phyloP scores from a whole-genome alignment of 2,797 vertebrate species.

The Acrocephalus scirpaceus region DNA sequence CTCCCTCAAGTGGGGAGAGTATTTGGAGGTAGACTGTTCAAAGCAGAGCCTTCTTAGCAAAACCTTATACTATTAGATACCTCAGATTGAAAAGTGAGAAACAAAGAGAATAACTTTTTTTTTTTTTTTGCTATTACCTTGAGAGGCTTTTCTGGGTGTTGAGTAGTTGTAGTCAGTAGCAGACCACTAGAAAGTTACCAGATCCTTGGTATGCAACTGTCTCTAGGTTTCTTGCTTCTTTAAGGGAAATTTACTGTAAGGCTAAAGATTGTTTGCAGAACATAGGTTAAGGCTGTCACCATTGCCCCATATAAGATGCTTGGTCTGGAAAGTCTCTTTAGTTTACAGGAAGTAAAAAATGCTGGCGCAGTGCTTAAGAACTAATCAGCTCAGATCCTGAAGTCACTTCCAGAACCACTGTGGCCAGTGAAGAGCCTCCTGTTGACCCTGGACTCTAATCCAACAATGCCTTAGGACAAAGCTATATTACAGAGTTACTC shows the following conservation, averaged over 20 bases:
- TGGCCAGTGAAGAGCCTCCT: not conserved
- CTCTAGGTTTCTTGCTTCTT: not conserved
- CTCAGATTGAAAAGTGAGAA: not conserved
- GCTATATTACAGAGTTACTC: not conserved
- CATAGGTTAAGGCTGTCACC: not conserved
- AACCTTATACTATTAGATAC: not conserved
- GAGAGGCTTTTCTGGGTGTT: not conserved
- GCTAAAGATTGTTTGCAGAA: not conserved
- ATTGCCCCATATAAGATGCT: not conserved
- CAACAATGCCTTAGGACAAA: not conserved
- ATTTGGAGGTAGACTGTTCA: not conserved
- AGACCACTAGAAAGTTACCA: not conserved
- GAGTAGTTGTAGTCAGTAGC: not conserved
- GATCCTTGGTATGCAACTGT: not conserved
- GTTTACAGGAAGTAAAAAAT: conserved; percentile 1
- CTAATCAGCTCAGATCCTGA: not conserved
- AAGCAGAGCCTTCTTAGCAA: not conserved
- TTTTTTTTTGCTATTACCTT: not conserved
- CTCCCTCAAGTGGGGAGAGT: not conserved
- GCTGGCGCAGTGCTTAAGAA: not conserved
- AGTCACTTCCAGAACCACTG: not conserved
- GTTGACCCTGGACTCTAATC: not conserved
- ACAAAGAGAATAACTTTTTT: not conserved
- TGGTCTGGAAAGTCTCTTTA: not conserved
- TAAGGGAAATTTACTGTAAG: not conserved